Evolutionary conservation across 1,140 invertebrate species (phyloP).

Genomic region (Hestina assimilis): DNA sequence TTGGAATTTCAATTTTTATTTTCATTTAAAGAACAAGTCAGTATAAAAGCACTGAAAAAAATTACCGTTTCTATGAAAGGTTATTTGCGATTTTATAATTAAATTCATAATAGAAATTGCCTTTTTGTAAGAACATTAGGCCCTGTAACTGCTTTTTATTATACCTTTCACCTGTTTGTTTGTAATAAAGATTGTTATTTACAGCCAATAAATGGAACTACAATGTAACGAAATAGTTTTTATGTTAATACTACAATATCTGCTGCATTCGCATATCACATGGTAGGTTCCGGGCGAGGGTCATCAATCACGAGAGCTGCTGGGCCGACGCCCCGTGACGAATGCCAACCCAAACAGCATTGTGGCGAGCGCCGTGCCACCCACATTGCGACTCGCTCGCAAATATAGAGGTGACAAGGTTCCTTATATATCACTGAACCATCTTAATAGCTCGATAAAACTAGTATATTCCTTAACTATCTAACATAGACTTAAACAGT

Average conservation of each 20-base stretch:
- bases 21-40: background rate
- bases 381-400: slow-evolving; percentile 42
- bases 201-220: slow-evolving; percentile 1
- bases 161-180: background rate
- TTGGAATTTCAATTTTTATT: background rate
- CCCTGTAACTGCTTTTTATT: too few relatives aligned
- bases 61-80: too few relatives aligned
- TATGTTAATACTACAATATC: background rate
- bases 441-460: background rate
- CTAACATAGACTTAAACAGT: too few relatives aligned
- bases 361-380: slow-evolving; percentile 59
- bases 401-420: slow-evolving; percentile 31
- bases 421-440: slow-evolving; percentile 11
- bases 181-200: slow-evolving; percentile 12
- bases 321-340: slow-evolving; percentile 67
- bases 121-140: background rate
- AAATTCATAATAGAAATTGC: background rate
- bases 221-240: slow-evolving; percentile 2
- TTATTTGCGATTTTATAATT: background rate
- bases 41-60: too few relatives aligned
- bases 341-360: slow-evolving; percentile 74
- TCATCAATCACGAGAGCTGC: slow-evolving; percentile 65
- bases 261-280: slow-evolving; percentile 12
- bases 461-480: background rate
- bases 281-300: slow-evolving; percentile 28